Evolutionary conservation across 2,113 vertebrate species (phyloP), one percentile per base, ranked within the genome.

Genomic region (Acrocephalus arundinaceus): DNA sequence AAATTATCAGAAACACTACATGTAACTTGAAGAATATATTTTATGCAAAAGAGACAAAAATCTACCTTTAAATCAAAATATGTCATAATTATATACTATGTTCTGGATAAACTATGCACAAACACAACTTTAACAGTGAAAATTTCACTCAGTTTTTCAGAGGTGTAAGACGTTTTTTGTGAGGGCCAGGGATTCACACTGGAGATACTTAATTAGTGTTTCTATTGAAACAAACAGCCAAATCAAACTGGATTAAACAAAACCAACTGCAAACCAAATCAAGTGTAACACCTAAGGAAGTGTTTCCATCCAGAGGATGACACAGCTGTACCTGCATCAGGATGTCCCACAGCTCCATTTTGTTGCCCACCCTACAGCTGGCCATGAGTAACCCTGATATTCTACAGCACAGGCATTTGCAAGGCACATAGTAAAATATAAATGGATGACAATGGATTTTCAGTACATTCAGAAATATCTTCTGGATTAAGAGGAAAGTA

Each of bases 391-490:
- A 59, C 84, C 86, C 83, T 30, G 58, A 66, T 19, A 33, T 4
- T 59, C 78, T 54, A 78, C 72, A 96, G 86, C 87, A 86, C 52
- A 83, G 75, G 79, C 54, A 61, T 63, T 71, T 67, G 79, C 94
- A 97, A 96, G 94, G 95, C 91, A 97, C 94, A 15, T 63, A 82
- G 67, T 62, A 86, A 93, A 94, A 92, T 13, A 82, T 3, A 90
- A 74, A 68, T 7, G 23, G 81, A 70, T 75, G 57, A 67, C 45
- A 66, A 46, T 25, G 30, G 59, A 55, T 91, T 90, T 97, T 85
- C 31, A 97, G 87, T 97, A 97, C 96, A 97, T 97, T 98, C 94
- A 85, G 77, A 94, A 97, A 79, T 85, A 94, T 82, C 92, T 94
- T 89, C 86, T 49, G 94, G 78, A 93, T 95, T 87, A 93, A 90